Percentiles rank a stretch among this genome's conserved stretches.
Conservation (phyloP, 2,797 vertebrate species). For the Lutjanus argentimaculatus region DNA sequence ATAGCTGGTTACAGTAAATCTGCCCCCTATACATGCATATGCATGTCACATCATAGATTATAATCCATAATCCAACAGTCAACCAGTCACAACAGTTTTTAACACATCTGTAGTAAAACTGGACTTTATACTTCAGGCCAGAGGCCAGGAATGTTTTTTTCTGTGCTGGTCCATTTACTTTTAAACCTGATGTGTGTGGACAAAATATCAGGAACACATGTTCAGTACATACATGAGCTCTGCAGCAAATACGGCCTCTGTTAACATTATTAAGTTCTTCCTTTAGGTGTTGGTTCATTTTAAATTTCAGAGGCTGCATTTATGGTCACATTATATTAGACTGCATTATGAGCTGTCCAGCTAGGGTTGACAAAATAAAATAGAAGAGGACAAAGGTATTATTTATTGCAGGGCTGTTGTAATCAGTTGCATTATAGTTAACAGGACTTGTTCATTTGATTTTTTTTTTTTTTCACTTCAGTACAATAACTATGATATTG, state of each 20-base stretch:
- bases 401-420: no score
- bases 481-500: no score
- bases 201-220: not conserved
- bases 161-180: not conserved
- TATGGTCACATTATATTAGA: not conserved
- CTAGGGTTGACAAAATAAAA: not conserved
- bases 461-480: no score
- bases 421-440: no score
- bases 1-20: slow-evolving; percentile 10
- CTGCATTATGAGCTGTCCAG: not conserved
- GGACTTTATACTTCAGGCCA: not conserved
- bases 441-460: no score
- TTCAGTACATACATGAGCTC: not conserved
- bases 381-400: not conserved
- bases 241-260: no score
- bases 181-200: not conserved
- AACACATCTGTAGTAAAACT: not conserved
- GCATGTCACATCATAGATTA: not conserved
- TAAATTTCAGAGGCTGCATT: not conserved
- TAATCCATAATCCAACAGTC: not conserved
- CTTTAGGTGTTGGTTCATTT: not conserved
- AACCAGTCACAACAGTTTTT: not conserved
- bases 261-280: no score
- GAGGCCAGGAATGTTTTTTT: not conserved
- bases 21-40: not conserved